Evolutionary conservation across 64 coral and sea anemone species (phyloP), one percentile per base, ranked within the genome.

Genomic region (Trachythela sp.): DNA sequence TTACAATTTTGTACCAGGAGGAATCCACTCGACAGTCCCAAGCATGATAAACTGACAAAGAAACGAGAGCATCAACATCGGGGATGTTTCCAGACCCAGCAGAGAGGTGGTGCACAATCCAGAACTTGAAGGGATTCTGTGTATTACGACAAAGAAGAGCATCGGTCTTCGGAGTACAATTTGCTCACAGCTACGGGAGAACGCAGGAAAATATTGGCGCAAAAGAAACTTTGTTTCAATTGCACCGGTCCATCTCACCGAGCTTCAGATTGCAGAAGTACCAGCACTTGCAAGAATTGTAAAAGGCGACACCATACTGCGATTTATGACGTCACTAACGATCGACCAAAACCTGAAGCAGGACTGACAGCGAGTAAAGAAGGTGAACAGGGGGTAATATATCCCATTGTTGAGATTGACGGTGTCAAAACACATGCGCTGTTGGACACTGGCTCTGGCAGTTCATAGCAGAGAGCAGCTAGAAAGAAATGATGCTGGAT

Each of bases 181-280:
- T 18, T 27, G 10, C 54, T 91, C n/a, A 86, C 36, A 10, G 45
- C 39, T 40, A 26, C 29, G 36, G 33, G 9, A 24, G 91, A 77
- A 33, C 48, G 91, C 18, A 92, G 84, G 27, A 45, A 84, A 84
- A 83, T 88, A 37, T 42, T 92, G 68, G 39, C 40, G 13, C 59
- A 39, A 15, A 83, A 92, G 17, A 84, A 34, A 43, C 83, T 91
- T 24, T 91, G 89, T 72, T 91, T 91, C 20, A 92, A 87, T 87
- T 92, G 91, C 26, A 92, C 76, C 26, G 76, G 75, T 35, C 22
- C 48, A n/a, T n/a, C n/a, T n/a, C n/a, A n/a, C n/a, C n/a, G n/a
- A n/a, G n/a, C n/a, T n/a, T n/a, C n/a, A n/a, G 45, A 92, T 49
- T 88, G 70, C 37, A 51, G 32, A 87, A 88, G 76, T 59, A 48